Evolutionary conservation across 2,888 invertebrate genomes (phyloP), one percentile per base, ranked within the genome.

Genomic region (Harmothoe impar): DNA sequence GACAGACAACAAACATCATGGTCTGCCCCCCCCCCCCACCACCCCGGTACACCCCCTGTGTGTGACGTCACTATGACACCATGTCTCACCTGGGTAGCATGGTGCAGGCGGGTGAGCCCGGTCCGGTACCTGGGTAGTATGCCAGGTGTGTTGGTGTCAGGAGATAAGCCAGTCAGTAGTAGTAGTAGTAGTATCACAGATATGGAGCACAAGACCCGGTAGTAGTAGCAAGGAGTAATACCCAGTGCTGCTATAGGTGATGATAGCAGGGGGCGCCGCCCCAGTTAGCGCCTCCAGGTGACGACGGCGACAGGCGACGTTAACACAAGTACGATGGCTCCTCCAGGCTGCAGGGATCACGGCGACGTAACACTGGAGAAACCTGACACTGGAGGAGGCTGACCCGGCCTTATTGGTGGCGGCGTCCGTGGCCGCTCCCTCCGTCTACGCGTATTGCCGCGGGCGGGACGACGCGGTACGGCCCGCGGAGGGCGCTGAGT

Each of bases 71-170:
- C n/a, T 3, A 5, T 62, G 62, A 62, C 62, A 62, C 17, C n/a
- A 77, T 31, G 15, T 25, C 77, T 77, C 77, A 77, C 77, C 77
- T 77, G 77, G 77, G 77, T 17, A 77, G 77, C 77, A 77, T 77
- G 77, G 77, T 77, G 62, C 62, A 62, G 62, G 62, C 62, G 20
- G 62, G 23, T 62, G 62, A n/a, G 62, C 23, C n/a, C 23, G 62
- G 62, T 62, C 20, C 20, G n/a, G 20, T n/a, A 62, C 62, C 20
- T 20, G n/a, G 62, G 62, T 20, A 62, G 62, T 62, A n/a, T 62
- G 62, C 62, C 62, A 62, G 23, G 20, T n/a, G 62, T 62, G 62
- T n/a, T 62, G n/a, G 20, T 62, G n/a, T 20, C 3, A 12, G 20
- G n/a, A 20, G 62, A n/a, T 62, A n/a, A 62, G 1, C 62, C 23